A percentile compares a stretch with the other conserved stretches of the same genome.
phyloP scores from a whole-genome alignment of 2,888 invertebrate genomes.

The Caenorhabditis angaria region DNA sequence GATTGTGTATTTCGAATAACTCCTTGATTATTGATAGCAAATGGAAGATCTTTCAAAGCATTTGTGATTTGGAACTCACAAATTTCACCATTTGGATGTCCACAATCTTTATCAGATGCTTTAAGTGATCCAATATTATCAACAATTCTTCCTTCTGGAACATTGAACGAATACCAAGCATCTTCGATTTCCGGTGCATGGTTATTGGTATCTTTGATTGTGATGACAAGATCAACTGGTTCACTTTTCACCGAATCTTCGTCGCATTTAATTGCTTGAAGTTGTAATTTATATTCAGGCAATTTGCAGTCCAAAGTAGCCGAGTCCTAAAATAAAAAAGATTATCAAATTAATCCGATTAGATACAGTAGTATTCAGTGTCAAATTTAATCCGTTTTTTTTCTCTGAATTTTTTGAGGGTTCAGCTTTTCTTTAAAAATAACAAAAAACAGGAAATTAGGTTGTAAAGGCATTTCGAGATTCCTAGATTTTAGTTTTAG shows the following conservation, averaged over 20 bases:
- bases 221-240: slow-evolving; percentile 75
- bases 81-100: slow-evolving; percentile 91
- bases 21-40: slow-evolving; percentile 69
- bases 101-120: slow-evolving; percentile 91
- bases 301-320: slow-evolving; percentile 63
- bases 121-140: slow-evolving; percentile 89
- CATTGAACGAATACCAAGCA: slow-evolving; percentile 86
- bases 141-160: slow-evolving; percentile 83
- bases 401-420: too few relatives aligned
- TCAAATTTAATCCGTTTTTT: not conserved
- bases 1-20: slow-evolving; percentile 90
- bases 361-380: not conserved
- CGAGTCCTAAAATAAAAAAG: slow-evolving; percentile 39
- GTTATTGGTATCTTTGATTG: slow-evolving; percentile 94
- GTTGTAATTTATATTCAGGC: slow-evolving; percentile 57
- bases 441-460: too few relatives aligned
- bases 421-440: too few relatives aligned
- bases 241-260: slow-evolving; percentile 59
- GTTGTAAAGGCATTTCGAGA: too few relatives aligned
- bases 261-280: slow-evolving; percentile 66
- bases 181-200: slow-evolving; percentile 90
- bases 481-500: too few relatives aligned
- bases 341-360: slow-evolving; percentile 3
- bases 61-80: slow-evolving; percentile 95
- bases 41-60: slow-evolving; percentile 67